Evolutionary conservation across 2,888 invertebrate genomes (phyloP).

Genomic region (Mallateleia sp.): DNA sequence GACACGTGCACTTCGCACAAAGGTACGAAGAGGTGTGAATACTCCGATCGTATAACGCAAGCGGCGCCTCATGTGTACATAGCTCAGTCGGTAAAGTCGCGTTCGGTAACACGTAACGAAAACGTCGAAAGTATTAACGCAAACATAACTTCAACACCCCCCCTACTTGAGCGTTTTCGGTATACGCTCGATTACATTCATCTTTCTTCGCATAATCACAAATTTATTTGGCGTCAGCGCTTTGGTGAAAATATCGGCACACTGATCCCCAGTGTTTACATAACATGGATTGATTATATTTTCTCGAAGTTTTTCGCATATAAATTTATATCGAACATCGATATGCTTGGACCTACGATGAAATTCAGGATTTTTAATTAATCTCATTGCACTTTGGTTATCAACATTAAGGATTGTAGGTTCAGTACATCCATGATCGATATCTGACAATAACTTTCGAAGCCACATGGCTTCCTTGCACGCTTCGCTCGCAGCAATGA

Average conservation of each 20-base stretch:
- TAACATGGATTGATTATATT: constrained; percentile 1
- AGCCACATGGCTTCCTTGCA: constrained; percentile 80
- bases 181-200: background rate
- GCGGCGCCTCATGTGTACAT: too few species aligned
- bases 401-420: constrained; percentile 66
- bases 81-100: too few species aligned
- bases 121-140: too few species aligned
- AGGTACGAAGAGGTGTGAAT: too few species aligned
- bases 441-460: constrained; percentile 72
- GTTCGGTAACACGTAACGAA: background rate
- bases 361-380: constrained; percentile 79
- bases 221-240: background rate
- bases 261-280: too few species aligned
- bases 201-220: background rate
- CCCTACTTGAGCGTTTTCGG: too few species aligned
- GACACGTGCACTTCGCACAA: too few species aligned
- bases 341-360: constrained; percentile 80
- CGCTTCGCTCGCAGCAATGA: constrained; percentile 66
- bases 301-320: constrained; percentile 69
- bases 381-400: constrained; percentile 80
- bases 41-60: too few species aligned
- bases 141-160: too few species aligned
- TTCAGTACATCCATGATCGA: constrained; percentile 41
- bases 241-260: too few species aligned
- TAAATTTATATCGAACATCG: constrained; percentile 77